These are phyloP conservation scores for Pherbina coryleti DNA, from an alignment of 2,888 invertebrate species.

Conservation along the genomic window DNA sequence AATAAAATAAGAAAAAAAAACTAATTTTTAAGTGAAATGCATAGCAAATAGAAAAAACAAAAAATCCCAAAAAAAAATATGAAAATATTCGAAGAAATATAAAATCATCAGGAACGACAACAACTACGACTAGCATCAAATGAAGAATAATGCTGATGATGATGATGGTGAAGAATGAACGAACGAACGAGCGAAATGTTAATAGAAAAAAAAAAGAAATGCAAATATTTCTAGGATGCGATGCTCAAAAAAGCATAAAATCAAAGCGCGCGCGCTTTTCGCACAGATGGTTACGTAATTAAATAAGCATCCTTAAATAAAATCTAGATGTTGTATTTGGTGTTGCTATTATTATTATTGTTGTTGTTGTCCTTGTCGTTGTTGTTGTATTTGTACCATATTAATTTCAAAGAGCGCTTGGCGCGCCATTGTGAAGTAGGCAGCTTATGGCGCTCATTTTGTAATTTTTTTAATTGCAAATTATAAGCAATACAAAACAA, in stretches of 20 bases:
- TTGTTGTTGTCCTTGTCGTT: slow-evolving; percentile 22
- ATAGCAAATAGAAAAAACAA: neutral
- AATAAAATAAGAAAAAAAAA: neutral
- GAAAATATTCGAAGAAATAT: neutral
- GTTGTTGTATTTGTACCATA: neutral
- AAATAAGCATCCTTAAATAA: slow-evolving; percentile 56
- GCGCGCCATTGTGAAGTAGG: slow-evolving; percentile 7
- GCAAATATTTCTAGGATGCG: slow-evolving; percentile 22
- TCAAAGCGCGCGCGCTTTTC: slow-evolving; percentile 54
- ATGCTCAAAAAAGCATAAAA: slow-evolving; percentile 56
- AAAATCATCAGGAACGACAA: neutral
- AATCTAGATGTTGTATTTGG: neutral
- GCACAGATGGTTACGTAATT: slow-evolving; percentile 63
- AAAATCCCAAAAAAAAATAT: neutral
- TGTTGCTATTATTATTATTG: neutral
- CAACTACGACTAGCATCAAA: neutral
- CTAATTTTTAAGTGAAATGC: neutral
- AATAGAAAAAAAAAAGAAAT: neutral
- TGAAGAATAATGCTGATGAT: neutral
- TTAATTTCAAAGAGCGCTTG: neutral
- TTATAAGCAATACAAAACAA: slow-evolving; percentile 41
- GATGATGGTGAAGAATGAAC: neutral
- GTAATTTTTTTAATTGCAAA: slow-evolving; percentile 62
- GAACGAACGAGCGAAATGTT: neutral
- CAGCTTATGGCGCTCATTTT: slow-evolving; percentile 50